Evolutionary conservation across 1,140 invertebrate species (phyloP).

Genomic region (Hesperophylax magnus): DNA sequence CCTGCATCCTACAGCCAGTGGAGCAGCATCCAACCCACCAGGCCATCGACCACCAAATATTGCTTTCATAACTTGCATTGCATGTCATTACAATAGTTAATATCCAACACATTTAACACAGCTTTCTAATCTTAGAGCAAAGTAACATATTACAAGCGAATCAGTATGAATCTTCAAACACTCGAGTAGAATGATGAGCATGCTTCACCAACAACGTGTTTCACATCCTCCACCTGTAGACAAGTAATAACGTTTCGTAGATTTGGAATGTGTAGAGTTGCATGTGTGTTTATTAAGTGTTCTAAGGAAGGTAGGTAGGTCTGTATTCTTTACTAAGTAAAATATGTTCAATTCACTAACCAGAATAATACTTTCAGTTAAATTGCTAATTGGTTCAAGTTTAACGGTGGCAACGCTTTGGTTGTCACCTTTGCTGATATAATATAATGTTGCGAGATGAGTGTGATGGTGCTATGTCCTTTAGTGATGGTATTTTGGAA

Average conservation of each 20-base stretch:
- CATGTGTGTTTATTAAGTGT: constrained; percentile 19
- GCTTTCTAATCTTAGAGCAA: constrained; percentile 18
- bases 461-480: constrained; percentile 25
- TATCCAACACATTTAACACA: background rate
- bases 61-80: constrained; percentile 21
- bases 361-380: constrained; percentile 7
- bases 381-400: too few relatives aligned
- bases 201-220: background rate
- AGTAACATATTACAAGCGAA: background rate
- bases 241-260: background rate
- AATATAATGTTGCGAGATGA: constrained; percentile 10
- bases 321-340: background rate
- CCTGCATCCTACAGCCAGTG: too few relatives aligned
- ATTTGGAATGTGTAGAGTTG: constrained; percentile 13
- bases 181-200: constrained; percentile 2
- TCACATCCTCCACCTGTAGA: constrained; percentile 5
- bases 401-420: background rate
- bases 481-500: constrained; percentile 68
- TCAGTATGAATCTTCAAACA: background rate
- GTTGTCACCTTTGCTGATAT: background rate
- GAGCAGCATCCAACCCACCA: too few relatives aligned
- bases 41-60: background rate
- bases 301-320: constrained; percentile 17
- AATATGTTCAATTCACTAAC: constrained; percentile 27
- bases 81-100: background rate